Evolutionary conservation across 2,888 invertebrate genomes (phyloP).

Genomic region (Tenthredo distinguenda): DNA sequence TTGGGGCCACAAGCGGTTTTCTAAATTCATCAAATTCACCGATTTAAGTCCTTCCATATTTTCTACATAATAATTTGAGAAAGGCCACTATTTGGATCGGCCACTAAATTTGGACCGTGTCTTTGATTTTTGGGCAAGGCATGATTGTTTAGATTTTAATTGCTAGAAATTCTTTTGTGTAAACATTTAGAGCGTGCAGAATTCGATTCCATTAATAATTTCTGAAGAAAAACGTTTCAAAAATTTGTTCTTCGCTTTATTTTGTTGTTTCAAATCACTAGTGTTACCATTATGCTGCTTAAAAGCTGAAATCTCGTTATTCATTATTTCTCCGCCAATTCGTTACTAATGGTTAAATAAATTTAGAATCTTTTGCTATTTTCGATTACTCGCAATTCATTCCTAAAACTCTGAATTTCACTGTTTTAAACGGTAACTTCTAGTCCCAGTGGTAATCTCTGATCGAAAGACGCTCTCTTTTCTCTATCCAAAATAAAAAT

Average conservation of each 20-base stretch:
- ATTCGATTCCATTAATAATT: not conserved
- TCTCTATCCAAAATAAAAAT: not conserved
- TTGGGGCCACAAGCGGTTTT: not conserved
- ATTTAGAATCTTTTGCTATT: not conserved
- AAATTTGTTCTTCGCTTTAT: not conserved
- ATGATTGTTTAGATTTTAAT: not conserved
- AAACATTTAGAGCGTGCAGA: not conserved
- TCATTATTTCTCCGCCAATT: not conserved
- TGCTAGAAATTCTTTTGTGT: not conserved
- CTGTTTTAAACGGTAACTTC: not conserved
- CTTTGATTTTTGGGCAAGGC: not conserved
- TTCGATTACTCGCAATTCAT: not conserved
- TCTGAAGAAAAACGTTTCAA: not conserved
- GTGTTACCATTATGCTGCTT: not conserved
- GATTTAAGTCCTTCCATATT: not conserved
- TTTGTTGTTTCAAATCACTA: not conserved
- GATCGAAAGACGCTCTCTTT: not conserved
- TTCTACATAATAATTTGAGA: not conserved
- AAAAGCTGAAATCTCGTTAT: not conserved
- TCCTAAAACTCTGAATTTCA: not conserved
- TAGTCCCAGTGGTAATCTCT: not conserved
- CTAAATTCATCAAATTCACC: not conserved
- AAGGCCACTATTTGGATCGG: not conserved
- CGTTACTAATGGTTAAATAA: not conserved
- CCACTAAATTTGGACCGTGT: not conserved